A percentile compares a stretch with the other conserved stretches of the same genome.
These are phyloP conservation scores for Venusia cambrica DNA, from an alignment of 2,888 invertebrate species.

Conservation along the genomic window DNA sequence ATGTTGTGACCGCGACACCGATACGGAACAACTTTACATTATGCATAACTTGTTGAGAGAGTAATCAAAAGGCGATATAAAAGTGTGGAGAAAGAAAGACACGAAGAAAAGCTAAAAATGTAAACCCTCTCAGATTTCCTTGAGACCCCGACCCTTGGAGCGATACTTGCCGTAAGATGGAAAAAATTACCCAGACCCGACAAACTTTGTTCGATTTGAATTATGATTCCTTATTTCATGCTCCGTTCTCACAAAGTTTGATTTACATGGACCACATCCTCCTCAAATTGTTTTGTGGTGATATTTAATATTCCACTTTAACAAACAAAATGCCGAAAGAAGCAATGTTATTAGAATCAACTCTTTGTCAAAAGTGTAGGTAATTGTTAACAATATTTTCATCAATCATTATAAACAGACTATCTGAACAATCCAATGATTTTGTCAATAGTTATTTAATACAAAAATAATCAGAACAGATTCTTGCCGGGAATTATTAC, in stretches of 20 bases:
- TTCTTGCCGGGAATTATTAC: conserved; percentile 56
- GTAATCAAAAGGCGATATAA: conserved; percentile 81
- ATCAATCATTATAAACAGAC: no score
- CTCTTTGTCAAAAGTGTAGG: no score
- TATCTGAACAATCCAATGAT: conserved; percentile 25
- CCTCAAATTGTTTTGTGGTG: conserved; percentile 63
- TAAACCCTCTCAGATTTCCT: conserved; percentile 77
- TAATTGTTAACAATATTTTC: no score
- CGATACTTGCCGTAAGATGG: conserved; percentile 76
- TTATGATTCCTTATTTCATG: conserved; percentile 80
- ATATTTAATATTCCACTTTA: conserved; percentile 57
- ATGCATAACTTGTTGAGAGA: conserved; percentile 80
- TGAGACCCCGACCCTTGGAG: conserved; percentile 68
- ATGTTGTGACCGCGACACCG: conserved; percentile 58
- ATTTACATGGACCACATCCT: conserved; percentile 62
- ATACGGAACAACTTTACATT: conserved; percentile 70
- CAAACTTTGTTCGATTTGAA: conserved; percentile 80
- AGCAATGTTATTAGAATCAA: no score
- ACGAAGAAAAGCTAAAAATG: conserved; percentile 79
- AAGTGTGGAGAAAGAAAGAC: conserved; percentile 76
- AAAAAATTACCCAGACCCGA: conserved; percentile 74
- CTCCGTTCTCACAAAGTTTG: conserved; percentile 68
- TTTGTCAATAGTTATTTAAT: conserved; percentile 44
- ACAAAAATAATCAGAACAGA: conserved; percentile 50
- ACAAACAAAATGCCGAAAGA: conserved; percentile 18